Percentiles rank a stretch among this genome's conserved stretches.
These are phyloP conservation scores for Caenorhabditis tropicalis DNA, from an alignment of 1,140 invertebrate genomes.

Conservation along the genomic window DNA sequence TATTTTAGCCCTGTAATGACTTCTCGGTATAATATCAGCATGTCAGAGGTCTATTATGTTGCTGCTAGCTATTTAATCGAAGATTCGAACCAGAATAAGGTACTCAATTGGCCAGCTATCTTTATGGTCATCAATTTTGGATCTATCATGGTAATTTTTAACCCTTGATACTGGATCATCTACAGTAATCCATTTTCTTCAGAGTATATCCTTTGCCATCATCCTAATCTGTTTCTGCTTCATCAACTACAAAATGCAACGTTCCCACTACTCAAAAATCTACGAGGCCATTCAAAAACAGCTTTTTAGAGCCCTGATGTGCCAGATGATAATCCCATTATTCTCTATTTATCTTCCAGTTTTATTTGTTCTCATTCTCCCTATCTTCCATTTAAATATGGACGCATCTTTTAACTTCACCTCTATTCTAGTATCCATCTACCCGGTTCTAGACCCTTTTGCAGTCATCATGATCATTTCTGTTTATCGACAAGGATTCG, in stretches of 20 bases:
- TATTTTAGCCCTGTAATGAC: background rate
- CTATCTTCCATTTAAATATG: background rate
- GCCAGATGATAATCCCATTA: background rate
- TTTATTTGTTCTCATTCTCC: background rate
- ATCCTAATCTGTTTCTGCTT: background rate
- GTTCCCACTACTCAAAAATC: background rate
- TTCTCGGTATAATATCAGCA: background rate
- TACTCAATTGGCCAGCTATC: background rate
- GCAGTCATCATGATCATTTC: background rate
- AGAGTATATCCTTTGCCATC: background rate
- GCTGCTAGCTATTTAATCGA: background rate
- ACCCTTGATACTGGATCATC: too few species aligned
- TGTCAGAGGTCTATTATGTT: background rate
- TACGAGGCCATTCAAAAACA: background rate
- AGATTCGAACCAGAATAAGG: background rate
- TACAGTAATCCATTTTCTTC: too few species aligned
- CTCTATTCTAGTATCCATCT: background rate
- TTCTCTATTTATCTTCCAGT: background rate
- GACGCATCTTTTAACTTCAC: background rate
- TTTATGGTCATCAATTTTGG: slow-evolving; percentile 22
- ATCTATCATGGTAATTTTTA: background rate
- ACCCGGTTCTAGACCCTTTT: background rate
- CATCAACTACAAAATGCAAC: slow-evolving; percentile 3
- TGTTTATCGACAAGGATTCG: background rate
- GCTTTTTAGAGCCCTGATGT: background rate